These are phyloP conservation scores for Ceratina japonica DNA, from an alignment of 1,140 invertebrate genomes.

Conservation along the genomic window DNA sequence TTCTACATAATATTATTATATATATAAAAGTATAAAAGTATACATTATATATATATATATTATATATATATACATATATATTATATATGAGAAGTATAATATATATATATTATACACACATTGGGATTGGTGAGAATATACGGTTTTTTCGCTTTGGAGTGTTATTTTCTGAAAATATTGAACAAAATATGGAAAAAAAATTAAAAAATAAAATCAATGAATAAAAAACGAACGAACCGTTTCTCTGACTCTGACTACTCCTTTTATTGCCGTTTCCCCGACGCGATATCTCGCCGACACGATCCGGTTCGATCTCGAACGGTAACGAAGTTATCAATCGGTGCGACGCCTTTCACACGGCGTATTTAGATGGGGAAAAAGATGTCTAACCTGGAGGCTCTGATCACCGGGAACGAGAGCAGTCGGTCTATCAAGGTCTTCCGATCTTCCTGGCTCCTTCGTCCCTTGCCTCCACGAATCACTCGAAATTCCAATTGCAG, in stretches of 20 bases:
- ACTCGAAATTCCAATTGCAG: constrained; percentile 4
- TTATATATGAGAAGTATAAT: constrained; percentile 76
- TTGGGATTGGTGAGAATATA: constrained; percentile 79
- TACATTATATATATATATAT: constrained; percentile 77
- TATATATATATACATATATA: constrained; percentile 78
- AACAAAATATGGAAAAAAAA: constrained; percentile 80
- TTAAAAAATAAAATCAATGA: constrained; percentile 79
- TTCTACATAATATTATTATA: constrained; percentile 79
- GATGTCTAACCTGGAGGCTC: neutral
- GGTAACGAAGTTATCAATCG: neutral
- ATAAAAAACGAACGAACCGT: constrained; percentile 64
- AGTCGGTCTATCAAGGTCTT: neutral
- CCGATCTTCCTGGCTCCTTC: neutral
- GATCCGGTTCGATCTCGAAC: constrained; percentile 28
- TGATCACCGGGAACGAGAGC: neutral
- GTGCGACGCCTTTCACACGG: neutral
- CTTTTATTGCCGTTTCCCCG: constrained; percentile 39
- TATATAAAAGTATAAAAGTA: constrained; percentile 76
- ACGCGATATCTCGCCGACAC: constrained; percentile 6
- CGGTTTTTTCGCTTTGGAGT: constrained; percentile 81
- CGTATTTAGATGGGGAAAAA: neutral
- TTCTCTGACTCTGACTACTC: constrained; percentile 42
- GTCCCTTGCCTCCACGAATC: neutral
- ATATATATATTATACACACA: constrained; percentile 78
- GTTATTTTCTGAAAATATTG: constrained; percentile 82